phyloP scores from a whole-genome alignment of 2,113 vertebrate species.

The chimpanzee (Pan troglodytes) region NHGRI_mPanTro3-v2.1_pri NC_072408.2:103911001-103911500 shows the following conservation, averaged over 20 bases:
- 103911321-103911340: slow-evolving; percentile 59
- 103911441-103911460: slow-evolving; percentile 73
- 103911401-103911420: slow-evolving; percentile 67
- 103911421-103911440: slow-evolving; percentile 80
- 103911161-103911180: slow-evolving; percentile 78
- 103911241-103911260: slow-evolving; percentile 53
- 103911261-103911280: slow-evolving; percentile 68
- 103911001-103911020: slow-evolving; percentile 22
- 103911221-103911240: slow-evolving; percentile 65
- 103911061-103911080: slow-evolving; percentile 26
- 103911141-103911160: slow-evolving; percentile 71
- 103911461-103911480: slow-evolving; percentile 78
- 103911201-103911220: slow-evolving; percentile 73
- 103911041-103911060: slow-evolving; percentile 44
- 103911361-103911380: slow-evolving; percentile 65
- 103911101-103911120: slow-evolving; percentile 53
- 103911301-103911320: slow-evolving; percentile 71
- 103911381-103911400: slow-evolving; percentile 38
- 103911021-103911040: slow-evolving; percentile 63
- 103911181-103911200: slow-evolving; percentile 70
- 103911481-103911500: slow-evolving; percentile 72
- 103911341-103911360: slow-evolving; percentile 63
- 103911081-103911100: slow-evolving; percentile 39
- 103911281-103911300: slow-evolving; percentile 38
- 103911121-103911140: slow-evolving; percentile 59